A percentile compares a stretch with the other conserved stretches of the same genome.
Conservation (phyloP, 2,888 invertebrate genomes). For the Noctua comes region DNA sequence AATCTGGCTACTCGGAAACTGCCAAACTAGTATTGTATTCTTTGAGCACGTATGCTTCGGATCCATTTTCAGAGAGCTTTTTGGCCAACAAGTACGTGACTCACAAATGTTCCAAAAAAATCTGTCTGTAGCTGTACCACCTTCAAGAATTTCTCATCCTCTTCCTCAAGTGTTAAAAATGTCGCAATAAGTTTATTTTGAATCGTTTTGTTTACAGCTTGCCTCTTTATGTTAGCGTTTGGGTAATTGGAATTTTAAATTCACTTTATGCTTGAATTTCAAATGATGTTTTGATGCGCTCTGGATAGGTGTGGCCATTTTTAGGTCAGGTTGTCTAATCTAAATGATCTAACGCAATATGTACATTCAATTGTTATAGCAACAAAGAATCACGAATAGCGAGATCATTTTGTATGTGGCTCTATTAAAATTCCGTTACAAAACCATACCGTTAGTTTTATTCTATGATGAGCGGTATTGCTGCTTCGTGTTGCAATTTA, state of each 20-base stretch:
- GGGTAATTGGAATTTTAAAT: slow-evolving; percentile 37
- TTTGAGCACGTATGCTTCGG: slow-evolving; percentile 11
- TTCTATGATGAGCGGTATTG: slow-evolving; percentile 61
- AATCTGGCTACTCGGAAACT: slow-evolving; percentile 13
- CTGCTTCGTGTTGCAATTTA: slow-evolving; percentile 66
- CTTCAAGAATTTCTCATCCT: slow-evolving; percentile 29
- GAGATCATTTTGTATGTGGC: slow-evolving; percentile 59
- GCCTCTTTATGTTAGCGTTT: slow-evolving; percentile 5
- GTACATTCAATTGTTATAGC: slow-evolving; percentile 50
- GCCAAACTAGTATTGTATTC: slow-evolving; percentile 1
- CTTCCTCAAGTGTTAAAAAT: slow-evolving; percentile 40
- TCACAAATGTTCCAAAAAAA: slow-evolving; percentile 26
- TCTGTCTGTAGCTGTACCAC: slow-evolving; percentile 1
- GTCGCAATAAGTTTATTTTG: slow-evolving; percentile 38
- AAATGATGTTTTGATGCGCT: slow-evolving; percentile 40
- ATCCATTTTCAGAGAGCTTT: slow-evolving; percentile 34
- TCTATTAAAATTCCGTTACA: slow-evolving; percentile 64
- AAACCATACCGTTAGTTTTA: slow-evolving; percentile 63
- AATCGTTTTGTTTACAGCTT: slow-evolving; percentile 23
- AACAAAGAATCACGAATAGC: slow-evolving; percentile 58
- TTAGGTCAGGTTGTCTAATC: slow-evolving; percentile 52
- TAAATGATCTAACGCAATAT: slow-evolving; percentile 46
- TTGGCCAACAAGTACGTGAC: slow-evolving; percentile 35
- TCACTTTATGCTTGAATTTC: slow-evolving; percentile 45
- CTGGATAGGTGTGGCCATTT: slow-evolving; percentile 21